Conservation (phyloP, 2,113 vertebrate genomes). For the Monopterus albus region DNA sequence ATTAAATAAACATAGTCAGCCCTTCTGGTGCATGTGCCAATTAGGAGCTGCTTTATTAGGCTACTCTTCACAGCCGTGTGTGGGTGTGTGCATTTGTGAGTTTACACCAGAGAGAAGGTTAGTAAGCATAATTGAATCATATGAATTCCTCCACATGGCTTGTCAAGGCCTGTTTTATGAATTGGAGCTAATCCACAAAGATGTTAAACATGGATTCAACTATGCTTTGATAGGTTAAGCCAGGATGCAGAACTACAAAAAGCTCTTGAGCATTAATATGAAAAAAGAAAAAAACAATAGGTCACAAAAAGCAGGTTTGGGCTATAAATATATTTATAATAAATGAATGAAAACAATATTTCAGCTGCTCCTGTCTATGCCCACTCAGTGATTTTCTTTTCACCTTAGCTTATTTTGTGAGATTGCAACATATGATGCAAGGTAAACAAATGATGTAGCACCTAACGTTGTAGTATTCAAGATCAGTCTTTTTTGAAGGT, state of each 20-base stretch:
- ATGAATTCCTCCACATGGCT: slow-evolving; percentile 74
- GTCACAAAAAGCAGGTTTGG: not conserved
- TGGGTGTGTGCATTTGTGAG: slow-evolving; percentile 27
- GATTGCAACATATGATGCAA: too few relatives aligned
- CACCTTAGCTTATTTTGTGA: not conserved
- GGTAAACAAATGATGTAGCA: too few relatives aligned
- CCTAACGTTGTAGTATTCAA: too few relatives aligned
- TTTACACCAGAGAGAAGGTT: slow-evolving; percentile 66
- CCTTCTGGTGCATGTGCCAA: slow-evolving; percentile 65
- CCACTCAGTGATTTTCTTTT: too few relatives aligned
- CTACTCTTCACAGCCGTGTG: slow-evolving; percentile 33
- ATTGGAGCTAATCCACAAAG: slow-evolving; percentile 74
- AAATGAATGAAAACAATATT: slow-evolving; percentile 6
- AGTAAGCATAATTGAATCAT: slow-evolving; percentile 75
- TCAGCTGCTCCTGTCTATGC: not conserved
- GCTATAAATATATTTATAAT: too few relatives aligned
- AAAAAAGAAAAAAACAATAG: slow-evolving; percentile 46
- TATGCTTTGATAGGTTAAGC: slow-evolving; percentile 69
- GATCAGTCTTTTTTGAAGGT: too few relatives aligned
- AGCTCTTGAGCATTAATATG: slow-evolving; percentile 39
- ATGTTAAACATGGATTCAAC: slow-evolving; percentile 73
- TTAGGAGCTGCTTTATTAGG: slow-evolving; percentile 77
- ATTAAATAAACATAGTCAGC: slow-evolving; percentile 72
- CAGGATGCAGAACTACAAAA: slow-evolving; percentile 32
- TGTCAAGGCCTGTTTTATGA: slow-evolving; percentile 79